Evolutionary conservation across 2,113 vertebrate species (phyloP).

Genomic region (Tursiops truncatus): DNA sequence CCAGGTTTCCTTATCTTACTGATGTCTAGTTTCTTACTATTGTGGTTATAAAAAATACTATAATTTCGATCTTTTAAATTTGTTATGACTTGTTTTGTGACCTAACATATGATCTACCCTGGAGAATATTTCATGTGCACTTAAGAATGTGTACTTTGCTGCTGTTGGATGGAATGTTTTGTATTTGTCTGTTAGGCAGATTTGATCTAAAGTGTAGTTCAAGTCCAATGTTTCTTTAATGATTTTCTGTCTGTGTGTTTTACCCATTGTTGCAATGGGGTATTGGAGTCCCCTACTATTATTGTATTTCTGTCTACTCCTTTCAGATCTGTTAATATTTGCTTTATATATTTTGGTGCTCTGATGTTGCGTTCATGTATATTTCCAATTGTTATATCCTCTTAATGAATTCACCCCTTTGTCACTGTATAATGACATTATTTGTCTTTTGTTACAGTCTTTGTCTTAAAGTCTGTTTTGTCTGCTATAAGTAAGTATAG

Average conservation of each 20-base stretch:
- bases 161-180: not conserved
- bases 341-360: not conserved
- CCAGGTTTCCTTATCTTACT: not conserved
- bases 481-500: not conserved
- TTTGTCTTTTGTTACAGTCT: not conserved
- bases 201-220: not conserved
- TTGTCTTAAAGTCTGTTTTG: not conserved
- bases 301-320: not conserved
- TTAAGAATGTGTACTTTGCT: not conserved
- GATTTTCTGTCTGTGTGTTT: not conserved
- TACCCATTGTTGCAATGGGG: not conserved
- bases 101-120: not conserved
- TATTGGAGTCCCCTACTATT: not conserved
- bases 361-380: not conserved
- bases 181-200: not conserved
- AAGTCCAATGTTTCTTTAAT: not conserved
- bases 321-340: not conserved
- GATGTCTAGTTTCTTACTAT: not conserved
- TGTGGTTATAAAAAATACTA: not conserved
- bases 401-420: not conserved
- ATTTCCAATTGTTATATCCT: not conserved
- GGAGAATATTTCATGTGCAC: not conserved
- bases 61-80: conserved; percentile 1
- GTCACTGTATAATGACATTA: not conserved
- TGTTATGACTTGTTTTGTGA: not conserved